These are phyloP conservation scores for Synanthedon andrenaeformis DNA, from an alignment of 2,888 invertebrate genomes.

Conservation along the genomic window DNA sequence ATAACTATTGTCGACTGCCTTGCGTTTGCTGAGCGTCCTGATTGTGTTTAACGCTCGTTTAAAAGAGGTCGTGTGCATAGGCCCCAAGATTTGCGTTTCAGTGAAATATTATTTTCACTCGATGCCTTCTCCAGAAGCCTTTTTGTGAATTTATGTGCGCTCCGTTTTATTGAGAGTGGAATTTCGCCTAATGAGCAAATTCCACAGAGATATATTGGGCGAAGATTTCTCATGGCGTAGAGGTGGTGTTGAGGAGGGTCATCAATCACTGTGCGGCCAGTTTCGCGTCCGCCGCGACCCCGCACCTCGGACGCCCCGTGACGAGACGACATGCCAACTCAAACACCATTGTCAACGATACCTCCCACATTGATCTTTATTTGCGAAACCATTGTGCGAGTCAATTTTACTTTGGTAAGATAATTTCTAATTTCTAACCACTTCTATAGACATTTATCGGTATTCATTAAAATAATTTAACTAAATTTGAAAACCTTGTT, in stretches of 20 bases:
- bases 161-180: slow-evolving; percentile 11
- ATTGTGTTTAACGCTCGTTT: too few relatives aligned
- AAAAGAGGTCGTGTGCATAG: too few relatives aligned
- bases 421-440: too few relatives aligned
- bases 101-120: slow-evolving; percentile 23
- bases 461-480: too few relatives aligned
- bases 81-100: slow-evolving; percentile 8
- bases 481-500: too few relatives aligned
- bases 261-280: slow-evolving; percentile 43
- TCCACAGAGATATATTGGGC: background rate
- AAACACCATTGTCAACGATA: slow-evolving; percentile 59
- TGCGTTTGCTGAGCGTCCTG: too few relatives aligned
- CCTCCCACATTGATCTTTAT: slow-evolving; percentile 45
- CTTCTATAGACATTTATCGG: too few relatives aligned
- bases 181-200: background rate
- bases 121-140: slow-evolving; percentile 34
- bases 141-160: slow-evolving; percentile 18
- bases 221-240: background rate
- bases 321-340: slow-evolving; percentile 56
- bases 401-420: background rate
- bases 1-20: too few relatives aligned
- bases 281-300: slow-evolving; percentile 11
- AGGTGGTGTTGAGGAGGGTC: slow-evolving; percentile 19
- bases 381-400: slow-evolving; percentile 14
- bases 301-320: slow-evolving; percentile 39